Conservation (phyloP, 2,113 vertebrate genomes). For the Campylomormyrus tamandua region DNA sequence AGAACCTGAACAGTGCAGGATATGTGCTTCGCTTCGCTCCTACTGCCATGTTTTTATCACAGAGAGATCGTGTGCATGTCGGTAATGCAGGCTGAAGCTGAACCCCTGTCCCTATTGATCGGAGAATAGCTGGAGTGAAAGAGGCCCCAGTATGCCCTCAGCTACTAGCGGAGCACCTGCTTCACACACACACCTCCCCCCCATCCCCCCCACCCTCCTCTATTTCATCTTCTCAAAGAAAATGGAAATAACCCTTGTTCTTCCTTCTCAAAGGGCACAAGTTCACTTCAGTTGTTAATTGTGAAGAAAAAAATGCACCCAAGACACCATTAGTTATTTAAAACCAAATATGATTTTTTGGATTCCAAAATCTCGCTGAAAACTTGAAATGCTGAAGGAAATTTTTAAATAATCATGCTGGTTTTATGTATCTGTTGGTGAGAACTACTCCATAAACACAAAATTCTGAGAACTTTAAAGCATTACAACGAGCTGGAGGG, state of each 20-base stretch:
- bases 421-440: not conserved
- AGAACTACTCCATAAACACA: not conserved
- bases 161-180: constrained; percentile 35
- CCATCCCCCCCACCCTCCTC: not conserved
- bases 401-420: not conserved
- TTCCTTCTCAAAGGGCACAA: not conserved
- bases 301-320: not conserved
- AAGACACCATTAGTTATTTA: not conserved
- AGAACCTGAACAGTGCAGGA: constrained; percentile 19
- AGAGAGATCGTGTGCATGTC: constrained; percentile 43
- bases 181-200: constrained; percentile 22
- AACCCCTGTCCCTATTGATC: constrained; percentile 58
- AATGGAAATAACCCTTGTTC: not conserved
- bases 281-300: not conserved
- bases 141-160: constrained; percentile 46
- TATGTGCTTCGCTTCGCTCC: constrained; percentile 40
- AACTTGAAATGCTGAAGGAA: not conserved
- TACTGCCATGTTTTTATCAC: constrained; percentile 52
- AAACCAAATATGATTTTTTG: not conserved
- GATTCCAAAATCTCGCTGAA: not conserved
- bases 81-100: constrained; percentile 49
- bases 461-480: not conserved
- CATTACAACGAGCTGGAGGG: not conserved
- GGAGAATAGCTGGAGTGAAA: constrained; percentile 47
- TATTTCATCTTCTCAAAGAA: constrained; percentile 22